Evolutionary conservation across 2,888 invertebrate genomes (phyloP).

Genomic region (Phortica okadai): DNA sequence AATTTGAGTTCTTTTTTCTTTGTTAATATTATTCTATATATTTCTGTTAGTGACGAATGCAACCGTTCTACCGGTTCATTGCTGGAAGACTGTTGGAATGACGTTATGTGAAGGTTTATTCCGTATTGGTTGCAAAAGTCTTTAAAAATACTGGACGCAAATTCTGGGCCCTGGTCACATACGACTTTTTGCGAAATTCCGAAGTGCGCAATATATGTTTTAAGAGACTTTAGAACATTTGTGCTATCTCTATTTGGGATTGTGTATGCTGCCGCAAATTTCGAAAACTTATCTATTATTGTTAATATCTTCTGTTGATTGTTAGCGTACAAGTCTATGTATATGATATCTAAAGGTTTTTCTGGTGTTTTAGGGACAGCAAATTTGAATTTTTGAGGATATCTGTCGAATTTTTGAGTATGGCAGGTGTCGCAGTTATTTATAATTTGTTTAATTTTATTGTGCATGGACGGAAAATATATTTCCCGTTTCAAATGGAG

Average conservation of each 20-base stretch:
- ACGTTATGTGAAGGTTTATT: no score
- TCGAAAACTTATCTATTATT: slow-evolving; percentile 42
- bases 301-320: slow-evolving; percentile 33
- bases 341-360: slow-evolving; percentile 39
- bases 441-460: no score
- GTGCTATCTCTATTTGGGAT: slow-evolving; percentile 33
- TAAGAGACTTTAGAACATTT: slow-evolving; percentile 27
- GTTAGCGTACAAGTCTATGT: slow-evolving; percentile 37
- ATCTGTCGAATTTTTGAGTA: slow-evolving; percentile 35
- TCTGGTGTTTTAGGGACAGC: slow-evolving; percentile 36
- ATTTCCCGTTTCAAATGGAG: no score
- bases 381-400: slow-evolving; percentile 23
- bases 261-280: slow-evolving; percentile 37
- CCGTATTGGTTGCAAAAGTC: no score
- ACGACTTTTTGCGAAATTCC: slow-evolving; percentile 35
- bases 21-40: no score
- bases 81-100: slow-evolving; percentile 26
- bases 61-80: slow-evolving; percentile 39
- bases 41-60: no score
- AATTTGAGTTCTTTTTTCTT: no score
- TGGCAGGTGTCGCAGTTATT: slow-evolving; percentile 33
- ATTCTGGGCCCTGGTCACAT: slow-evolving; percentile 31
- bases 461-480: no score
- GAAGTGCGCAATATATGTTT: slow-evolving; percentile 36
- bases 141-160: not conserved